Evolutionary conservation across 2,113 vertebrate species (phyloP).

Genomic region (Sigmodon hispidus): DNA sequence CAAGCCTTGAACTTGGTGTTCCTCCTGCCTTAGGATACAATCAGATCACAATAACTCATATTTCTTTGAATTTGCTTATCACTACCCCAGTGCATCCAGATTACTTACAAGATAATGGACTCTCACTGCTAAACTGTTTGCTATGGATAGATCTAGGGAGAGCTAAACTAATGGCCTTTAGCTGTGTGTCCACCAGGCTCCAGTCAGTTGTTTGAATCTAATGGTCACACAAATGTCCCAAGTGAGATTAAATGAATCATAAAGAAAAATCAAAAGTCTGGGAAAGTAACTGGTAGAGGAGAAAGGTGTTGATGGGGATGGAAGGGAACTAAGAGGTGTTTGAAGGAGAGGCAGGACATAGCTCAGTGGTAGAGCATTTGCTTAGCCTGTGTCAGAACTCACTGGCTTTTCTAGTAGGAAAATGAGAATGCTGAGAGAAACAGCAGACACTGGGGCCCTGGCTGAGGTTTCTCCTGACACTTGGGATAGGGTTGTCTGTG

Average conservation of each 20-base stretch:
- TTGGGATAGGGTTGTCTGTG: background rate
- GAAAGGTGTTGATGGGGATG: background rate
- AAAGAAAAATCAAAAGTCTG: background rate
- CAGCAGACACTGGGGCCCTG: background rate
- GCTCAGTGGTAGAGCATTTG: background rate
- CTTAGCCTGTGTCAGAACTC: background rate
- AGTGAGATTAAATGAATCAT: background rate
- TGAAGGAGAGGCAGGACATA: background rate
- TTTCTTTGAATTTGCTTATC: background rate
- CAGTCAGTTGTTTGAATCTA: background rate
- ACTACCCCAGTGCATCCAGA: background rate
- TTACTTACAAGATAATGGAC: background rate
- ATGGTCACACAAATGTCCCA: background rate
- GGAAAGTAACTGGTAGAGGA: background rate
- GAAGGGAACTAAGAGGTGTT: background rate
- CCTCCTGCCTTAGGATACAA: background rate
- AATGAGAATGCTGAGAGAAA: background rate
- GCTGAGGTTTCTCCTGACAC: background rate
- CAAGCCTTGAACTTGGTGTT: background rate
- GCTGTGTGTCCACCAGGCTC: background rate
- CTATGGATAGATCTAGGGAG: background rate
- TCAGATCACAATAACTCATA: background rate
- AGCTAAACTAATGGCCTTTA: background rate
- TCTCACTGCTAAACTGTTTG: background rate
- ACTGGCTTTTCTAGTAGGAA: background rate